Percentiles rank a stretch among this genome's conserved stretches.
Conservation (phyloP, 2,113 vertebrate genomes). For the Sander lucioperca region DNA sequence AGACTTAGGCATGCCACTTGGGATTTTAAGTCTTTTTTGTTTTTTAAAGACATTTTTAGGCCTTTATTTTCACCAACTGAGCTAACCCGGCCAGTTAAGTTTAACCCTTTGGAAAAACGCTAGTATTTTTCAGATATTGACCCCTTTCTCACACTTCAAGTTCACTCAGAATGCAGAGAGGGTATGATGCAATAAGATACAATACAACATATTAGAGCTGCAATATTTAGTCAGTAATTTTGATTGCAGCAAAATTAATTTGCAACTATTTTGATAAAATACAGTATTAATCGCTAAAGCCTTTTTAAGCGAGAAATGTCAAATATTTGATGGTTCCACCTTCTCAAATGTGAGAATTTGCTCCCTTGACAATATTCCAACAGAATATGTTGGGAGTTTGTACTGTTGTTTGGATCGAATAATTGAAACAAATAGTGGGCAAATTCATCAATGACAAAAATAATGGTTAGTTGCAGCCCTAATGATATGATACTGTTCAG, state of each 20-base stretch:
- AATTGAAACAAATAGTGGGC: not conserved
- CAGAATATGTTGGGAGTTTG: not conserved
- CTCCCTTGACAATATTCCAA: not conserved
- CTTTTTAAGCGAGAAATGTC: not conserved
- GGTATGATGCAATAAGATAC: not conserved
- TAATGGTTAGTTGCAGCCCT: not conserved
- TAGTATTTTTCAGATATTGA: slow-evolving; percentile 12
- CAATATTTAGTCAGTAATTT: not conserved
- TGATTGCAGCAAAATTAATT: not conserved
- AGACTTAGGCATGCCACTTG: slow-evolving; percentile 17
- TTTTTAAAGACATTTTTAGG: too few species aligned
- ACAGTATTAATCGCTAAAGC: not conserved
- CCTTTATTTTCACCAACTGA: too few species aligned
- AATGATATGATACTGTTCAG: not conserved
- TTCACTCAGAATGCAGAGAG: slow-evolving; percentile 5
- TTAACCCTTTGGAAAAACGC: slow-evolving; percentile 30
- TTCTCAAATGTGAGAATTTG: not conserved
- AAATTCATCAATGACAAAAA: not conserved
- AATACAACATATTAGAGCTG: not conserved
- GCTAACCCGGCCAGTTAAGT: not conserved
- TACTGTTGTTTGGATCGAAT: not conserved
- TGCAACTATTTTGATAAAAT: not conserved
- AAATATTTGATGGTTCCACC: too few species aligned
- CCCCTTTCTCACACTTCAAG: not conserved
- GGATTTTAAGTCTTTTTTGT: slow-evolving; percentile 1